phyloP scores from a whole-genome alignment of 1,140 invertebrate species.

The Stratiolaelaps scimitus region DNA sequence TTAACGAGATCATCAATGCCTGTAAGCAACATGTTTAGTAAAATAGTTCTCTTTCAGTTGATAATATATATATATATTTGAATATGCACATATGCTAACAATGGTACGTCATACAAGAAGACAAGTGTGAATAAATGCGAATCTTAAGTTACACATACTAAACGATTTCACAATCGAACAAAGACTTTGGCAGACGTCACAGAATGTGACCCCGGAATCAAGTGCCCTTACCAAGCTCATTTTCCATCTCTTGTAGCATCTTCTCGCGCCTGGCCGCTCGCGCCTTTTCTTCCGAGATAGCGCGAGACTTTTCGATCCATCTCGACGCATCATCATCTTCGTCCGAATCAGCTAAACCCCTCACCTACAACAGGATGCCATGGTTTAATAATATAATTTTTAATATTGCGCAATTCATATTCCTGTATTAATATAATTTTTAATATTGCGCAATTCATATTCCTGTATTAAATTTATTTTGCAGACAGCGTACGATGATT shows the following conservation, averaged over 20 bases:
- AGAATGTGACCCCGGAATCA: slow-evolving; percentile 55
- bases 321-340: slow-evolving; percentile 49
- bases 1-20: slow-evolving; percentile 19
- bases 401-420: no score
- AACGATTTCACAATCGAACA: neutral
- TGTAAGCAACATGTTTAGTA: slow-evolving; percentile 4
- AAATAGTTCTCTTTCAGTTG: neutral
- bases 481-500: no score
- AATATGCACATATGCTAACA: neutral
- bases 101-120: slow-evolving; percentile 17
- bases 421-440: neutral
- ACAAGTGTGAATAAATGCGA: neutral
- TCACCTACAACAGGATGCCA: slow-evolving; percentile 42
- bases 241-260: slow-evolving; percentile 83
- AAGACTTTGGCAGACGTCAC: neutral
- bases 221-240: slow-evolving; percentile 75
- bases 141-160: no score
- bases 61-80: neutral
- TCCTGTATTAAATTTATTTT: neutral
- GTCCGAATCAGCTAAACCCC: slow-evolving; percentile 56
- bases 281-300: slow-evolving; percentile 62
- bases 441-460: no score
- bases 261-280: slow-evolving; percentile 78
- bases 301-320: slow-evolving; percentile 72
- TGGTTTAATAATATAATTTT: neutral